Evolutionary conservation across 2,888 invertebrate species (phyloP).

Genomic region (Thymelicus acteon): DNA sequence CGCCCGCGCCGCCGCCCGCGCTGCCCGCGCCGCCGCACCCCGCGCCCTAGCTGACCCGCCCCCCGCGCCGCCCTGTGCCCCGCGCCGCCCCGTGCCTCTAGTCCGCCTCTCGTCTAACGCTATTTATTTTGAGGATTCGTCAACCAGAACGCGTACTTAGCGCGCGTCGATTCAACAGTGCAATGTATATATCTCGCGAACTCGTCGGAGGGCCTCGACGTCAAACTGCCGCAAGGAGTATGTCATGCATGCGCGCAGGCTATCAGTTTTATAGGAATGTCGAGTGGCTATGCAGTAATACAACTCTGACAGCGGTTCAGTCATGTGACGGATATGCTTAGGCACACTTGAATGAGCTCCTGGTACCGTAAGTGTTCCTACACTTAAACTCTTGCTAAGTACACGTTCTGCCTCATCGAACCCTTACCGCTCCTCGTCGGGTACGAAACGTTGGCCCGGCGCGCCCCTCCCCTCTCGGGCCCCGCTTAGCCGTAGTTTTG

Average conservation of each 20-base stretch:
- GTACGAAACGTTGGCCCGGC: constrained; percentile 25
- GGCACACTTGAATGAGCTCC: not conserved
- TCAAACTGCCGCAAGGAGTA: too few species aligned
- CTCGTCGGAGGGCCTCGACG: too few species aligned
- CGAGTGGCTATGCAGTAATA: not conserved
- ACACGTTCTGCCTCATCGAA: not conserved
- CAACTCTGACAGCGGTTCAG: too few species aligned
- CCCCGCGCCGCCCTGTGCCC: constrained; percentile 50
- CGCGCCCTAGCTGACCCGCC: constrained; percentile 43
- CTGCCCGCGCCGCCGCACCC: constrained; percentile 45
- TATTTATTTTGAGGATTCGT: constrained; percentile 23
- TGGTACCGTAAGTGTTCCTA: not conserved
- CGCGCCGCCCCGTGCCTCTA: constrained; percentile 47
- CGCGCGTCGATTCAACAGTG: too few species aligned
- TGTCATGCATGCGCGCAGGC: too few species aligned
- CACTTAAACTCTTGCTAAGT: not conserved
- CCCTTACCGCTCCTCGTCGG: constrained; percentile 33
- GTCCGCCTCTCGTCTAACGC: constrained; percentile 46
- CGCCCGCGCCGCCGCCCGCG: constrained; percentile 49
- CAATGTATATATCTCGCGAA: too few species aligned
- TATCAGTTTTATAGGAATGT: not conserved
- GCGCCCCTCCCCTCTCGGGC: constrained; percentile 39
- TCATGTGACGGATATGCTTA: too few species aligned
- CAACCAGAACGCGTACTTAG: not conserved
- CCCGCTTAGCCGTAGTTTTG: constrained; percentile 70